Conservation (phyloP, 2,797 vertebrate species). For the Sebastes miniatus region DNA sequence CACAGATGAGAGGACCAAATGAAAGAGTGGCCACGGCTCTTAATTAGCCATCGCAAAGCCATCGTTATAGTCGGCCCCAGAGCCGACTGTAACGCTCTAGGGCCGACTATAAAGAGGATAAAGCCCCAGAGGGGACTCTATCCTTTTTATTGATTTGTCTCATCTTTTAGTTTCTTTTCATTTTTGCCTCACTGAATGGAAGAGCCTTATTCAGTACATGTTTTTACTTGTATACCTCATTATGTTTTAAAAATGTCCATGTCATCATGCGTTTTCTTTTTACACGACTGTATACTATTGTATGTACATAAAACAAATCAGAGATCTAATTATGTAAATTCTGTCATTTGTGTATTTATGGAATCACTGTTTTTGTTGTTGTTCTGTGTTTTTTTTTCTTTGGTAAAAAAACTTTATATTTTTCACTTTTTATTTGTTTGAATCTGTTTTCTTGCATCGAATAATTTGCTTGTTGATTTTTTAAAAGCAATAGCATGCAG, state of each 20-base stretch:
- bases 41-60: conserved; percentile 85
- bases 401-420: conserved; percentile 82
- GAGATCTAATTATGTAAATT: conserved; percentile 79
- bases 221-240: conserved; percentile 97
- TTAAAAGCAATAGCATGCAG: conserved; percentile 98
- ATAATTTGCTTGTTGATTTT: conserved; percentile 87
- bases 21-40: conserved; percentile 76
- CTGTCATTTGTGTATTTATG: conserved; percentile 77
- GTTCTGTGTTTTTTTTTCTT: conserved; percentile 75
- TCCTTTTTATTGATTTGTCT: conserved; percentile 75
- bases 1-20: conserved; percentile 78
- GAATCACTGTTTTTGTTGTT: conserved; percentile 67
- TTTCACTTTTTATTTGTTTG: conserved; percentile 74
- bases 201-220: conserved; percentile 94
- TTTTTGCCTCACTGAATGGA: conserved; percentile 86
- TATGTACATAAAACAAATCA: conserved; percentile 81
- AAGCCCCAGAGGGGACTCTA: conserved; percentile 43
- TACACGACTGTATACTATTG: conserved; percentile 83
- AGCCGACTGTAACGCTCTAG: conserved; percentile 62
- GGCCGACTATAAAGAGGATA: conserved; percentile 49
- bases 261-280: conserved; percentile 79
- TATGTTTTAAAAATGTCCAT: conserved; percentile 77
- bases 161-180: conserved; percentile 79
- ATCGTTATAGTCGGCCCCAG: conserved; percentile 82
- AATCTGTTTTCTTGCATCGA: conserved; percentile 78